Evolutionary conservation across 2,797 vertebrate genomes (phyloP).

Genomic region (Thaleichthys pacificus): DNA sequence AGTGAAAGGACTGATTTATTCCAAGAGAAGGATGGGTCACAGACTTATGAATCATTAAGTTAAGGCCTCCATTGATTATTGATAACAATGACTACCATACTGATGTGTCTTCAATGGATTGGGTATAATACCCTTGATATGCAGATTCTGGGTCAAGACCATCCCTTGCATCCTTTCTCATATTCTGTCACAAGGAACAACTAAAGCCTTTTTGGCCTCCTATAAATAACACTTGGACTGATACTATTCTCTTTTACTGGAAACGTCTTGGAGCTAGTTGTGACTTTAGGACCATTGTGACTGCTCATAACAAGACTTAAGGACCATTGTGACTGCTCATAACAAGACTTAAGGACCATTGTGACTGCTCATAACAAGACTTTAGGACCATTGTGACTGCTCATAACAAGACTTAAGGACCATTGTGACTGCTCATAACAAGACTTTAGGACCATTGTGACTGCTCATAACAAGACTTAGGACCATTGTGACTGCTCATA

Average conservation of each 20-base stretch:
- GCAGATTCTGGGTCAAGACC: constrained; percentile 32
- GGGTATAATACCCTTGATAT: constrained; percentile 17
- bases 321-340: too few relatives aligned
- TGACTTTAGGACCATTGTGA: too few relatives aligned
- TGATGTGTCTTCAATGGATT: constrained; percentile 36
- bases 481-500: too few relatives aligned
- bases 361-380: too few relatives aligned
- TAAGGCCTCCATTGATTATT: constrained; percentile 73
- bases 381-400: too few relatives aligned
- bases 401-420: too few relatives aligned
- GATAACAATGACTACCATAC: constrained; percentile 53
- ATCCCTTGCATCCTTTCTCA: constrained; percentile 19
- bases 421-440: too few relatives aligned
- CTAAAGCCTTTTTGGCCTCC: neutral
- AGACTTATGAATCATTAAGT: constrained; percentile 71
- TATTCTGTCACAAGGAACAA: constrained; percentile 1
- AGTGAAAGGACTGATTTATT: constrained; percentile 53
- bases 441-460: too few relatives aligned
- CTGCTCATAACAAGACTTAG: too few relatives aligned
- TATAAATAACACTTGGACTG: neutral
- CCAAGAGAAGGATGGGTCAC: constrained; percentile 49
- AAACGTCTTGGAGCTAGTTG: too few relatives aligned
- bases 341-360: too few relatives aligned
- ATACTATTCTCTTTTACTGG: neutral
- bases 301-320: too few relatives aligned